A percentile compares a stretch with the other conserved stretches of the same genome.
Conservation (phyloP, 2,797 vertebrate species). For the Pteronotus mesoamericanus region DNA sequence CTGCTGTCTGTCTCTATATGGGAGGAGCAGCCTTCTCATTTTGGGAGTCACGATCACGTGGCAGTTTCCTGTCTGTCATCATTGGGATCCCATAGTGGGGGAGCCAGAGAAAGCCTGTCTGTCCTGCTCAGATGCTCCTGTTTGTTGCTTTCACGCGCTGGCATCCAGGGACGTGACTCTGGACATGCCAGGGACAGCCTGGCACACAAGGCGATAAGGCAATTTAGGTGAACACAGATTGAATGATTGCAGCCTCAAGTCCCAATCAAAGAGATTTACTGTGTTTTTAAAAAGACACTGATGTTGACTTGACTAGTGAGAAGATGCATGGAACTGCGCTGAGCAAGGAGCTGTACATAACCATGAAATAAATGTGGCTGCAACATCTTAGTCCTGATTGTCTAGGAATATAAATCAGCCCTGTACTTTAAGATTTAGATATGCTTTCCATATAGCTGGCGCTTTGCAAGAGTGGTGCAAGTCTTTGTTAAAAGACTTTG, state of each 20-base stretch:
- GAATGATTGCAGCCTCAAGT: conserved; percentile 83
- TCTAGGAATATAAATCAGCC: neutral
- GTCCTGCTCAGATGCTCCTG: conserved; percentile 74
- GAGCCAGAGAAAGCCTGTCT: conserved; percentile 70
- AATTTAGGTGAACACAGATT: conserved; percentile 82
- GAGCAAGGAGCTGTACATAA: conserved; percentile 58
- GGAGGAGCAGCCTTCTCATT: neutral
- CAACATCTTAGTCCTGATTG: conserved; percentile 39
- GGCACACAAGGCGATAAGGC: conserved; percentile 81
- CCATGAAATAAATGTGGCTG: conserved; percentile 62
- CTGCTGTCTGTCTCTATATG: neutral
- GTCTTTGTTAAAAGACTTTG: neutral
- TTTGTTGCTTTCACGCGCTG: conserved; percentile 73
- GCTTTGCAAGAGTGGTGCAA: neutral
- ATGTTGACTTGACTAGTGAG: conserved; percentile 81
- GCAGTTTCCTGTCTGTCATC: conserved; percentile 1
- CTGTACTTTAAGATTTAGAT: conserved; percentile 26
- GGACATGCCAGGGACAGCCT: conserved; percentile 78
- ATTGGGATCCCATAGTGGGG: neutral
- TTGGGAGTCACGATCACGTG: neutral
- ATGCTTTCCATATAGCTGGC: neutral
- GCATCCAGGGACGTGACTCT: conserved; percentile 72
- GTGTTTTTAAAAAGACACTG: conserved; percentile 81
- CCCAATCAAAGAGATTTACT: conserved; percentile 84
- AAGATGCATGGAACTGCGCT: conserved; percentile 68